A percentile compares a stretch with the other conserved stretches of the same genome.
These are phyloP conservation scores for Patella ulyssiponensis DNA, from an alignment of 2,888 invertebrate genomes.

Conservation along the genomic window DNA sequence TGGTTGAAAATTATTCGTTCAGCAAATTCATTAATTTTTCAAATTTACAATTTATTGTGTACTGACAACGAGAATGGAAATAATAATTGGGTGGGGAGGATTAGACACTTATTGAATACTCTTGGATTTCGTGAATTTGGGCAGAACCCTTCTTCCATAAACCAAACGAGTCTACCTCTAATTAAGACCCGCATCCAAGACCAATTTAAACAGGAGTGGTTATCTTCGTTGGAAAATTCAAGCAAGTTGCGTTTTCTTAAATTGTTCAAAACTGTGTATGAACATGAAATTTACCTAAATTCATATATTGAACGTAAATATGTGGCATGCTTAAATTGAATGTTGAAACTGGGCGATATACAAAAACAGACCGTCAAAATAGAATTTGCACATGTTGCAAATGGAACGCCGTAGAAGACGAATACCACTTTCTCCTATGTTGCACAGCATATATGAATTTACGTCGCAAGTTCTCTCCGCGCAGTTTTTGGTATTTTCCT, in stretches of 20 bases:
- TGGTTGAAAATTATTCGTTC: neutral
- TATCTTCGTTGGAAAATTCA: neutral
- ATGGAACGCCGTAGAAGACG: neutral
- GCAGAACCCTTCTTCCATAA: too few relatives aligned
- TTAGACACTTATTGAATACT: too few relatives aligned
- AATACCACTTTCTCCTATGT: neutral
- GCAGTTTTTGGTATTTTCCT: neutral
- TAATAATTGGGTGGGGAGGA: neutral
- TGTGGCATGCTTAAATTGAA: neutral
- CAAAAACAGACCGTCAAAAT: neutral
- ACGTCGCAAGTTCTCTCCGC: too few relatives aligned
- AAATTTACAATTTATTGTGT: neutral
- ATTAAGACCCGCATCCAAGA: neutral
- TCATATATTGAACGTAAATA: neutral
- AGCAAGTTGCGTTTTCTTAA: slow-evolving; percentile 5
- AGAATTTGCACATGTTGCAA: neutral
- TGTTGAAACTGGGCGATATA: slow-evolving; percentile 11
- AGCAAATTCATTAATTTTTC: neutral
- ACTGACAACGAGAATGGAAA: neutral
- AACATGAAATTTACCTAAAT: neutral
- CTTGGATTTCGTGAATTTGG: too few relatives aligned
- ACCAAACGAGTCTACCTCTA: neutral
- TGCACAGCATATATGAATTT: neutral
- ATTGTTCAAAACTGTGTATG: neutral
- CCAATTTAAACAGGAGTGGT: neutral